Base-by-base conservation (phyloP, 2,797 vertebrate genomes). In the Gobio occitaniae region DNA sequence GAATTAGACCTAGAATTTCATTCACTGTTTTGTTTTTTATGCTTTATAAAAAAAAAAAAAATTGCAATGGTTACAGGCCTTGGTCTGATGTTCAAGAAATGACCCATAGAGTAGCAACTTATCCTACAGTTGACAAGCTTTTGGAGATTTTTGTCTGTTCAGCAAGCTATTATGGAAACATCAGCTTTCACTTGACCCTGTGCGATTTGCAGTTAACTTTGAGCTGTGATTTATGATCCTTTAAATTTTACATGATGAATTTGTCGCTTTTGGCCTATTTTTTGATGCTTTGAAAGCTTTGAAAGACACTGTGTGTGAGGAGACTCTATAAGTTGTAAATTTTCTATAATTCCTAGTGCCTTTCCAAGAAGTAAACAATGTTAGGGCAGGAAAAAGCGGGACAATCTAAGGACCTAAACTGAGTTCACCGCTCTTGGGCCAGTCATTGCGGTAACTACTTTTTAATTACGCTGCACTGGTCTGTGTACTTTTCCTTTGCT, bases 61-160 rank as follows among this genome's bases (percentile, higher is more conserved):
- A 32, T 25, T 25, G 25, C 25, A 25, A 32, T 32, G 32, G 32
- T 32, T 32, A 32, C 32, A 32, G 32, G 32, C 32, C 32, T 32
- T 32, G 59, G 54, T 25, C 17, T 76, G 50, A 77, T 3, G 21
- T 41, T 78, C 21, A 44, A 61, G 36, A 78, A 61, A 41, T 59
- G 21, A 41, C 12, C 48, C 48, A 74, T 3, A 52, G 25, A 50
- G 19, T 15, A 76, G 19, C 72, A 56, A 1, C 32, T 21, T 41
- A 59, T n/a, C 54, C 75, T 77, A 41, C 54, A 41, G 6, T 15
- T 41, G 52, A 41, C 91, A 93, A 86, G 88, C 90, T 93, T 87
- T 92, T 70, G 88, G 89, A 91, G 92, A 92, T 91, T 89, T 91
- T 87, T 88, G 88, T 86, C 82, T 92, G 88, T 93, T 92, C 93